phyloP scores from a whole-genome alignment of 2,888 invertebrate genomes.

The Anaspis maculata region DNA sequence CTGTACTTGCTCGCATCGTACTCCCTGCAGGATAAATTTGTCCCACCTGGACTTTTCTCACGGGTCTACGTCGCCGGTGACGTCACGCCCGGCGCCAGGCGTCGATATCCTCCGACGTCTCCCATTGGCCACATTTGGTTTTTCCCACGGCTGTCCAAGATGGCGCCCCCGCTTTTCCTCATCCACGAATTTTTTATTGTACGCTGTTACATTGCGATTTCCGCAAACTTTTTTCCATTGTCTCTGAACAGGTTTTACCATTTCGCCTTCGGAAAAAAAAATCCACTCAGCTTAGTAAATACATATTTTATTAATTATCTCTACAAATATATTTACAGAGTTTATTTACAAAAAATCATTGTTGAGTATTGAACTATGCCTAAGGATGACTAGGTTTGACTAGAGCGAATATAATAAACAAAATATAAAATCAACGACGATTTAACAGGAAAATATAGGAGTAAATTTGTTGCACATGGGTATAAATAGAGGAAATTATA shows the following conservation, averaged over 20 bases:
- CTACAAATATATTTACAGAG: slow-evolving; percentile 6
- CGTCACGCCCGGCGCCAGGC: slow-evolving; percentile 16
- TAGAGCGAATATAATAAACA: slow-evolving; percentile 10
- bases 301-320: slow-evolving; percentile 7
- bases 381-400: slow-evolving; percentile 10
- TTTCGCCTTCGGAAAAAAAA: too few species aligned
- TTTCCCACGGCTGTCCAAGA: slow-evolving; percentile 17
- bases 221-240: too few species aligned
- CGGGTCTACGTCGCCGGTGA: slow-evolving; percentile 11
- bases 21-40: too few species aligned
- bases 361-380: slow-evolving; percentile 12
- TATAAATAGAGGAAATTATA: too few species aligned
- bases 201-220: too few species aligned
- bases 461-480: too few species aligned
- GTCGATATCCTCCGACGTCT: slow-evolving; percentile 15
- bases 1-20: too few species aligned
- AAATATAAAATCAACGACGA: slow-evolving; percentile 4
- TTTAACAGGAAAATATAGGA: too few species aligned
- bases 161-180: slow-evolving; percentile 8
- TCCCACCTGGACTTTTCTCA: slow-evolving; percentile 15
- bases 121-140: slow-evolving; percentile 18
- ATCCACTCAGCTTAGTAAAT: slow-evolving; percentile 3
- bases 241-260: too few species aligned
- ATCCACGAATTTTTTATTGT: background rate
- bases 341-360: slow-evolving; percentile 9